phyloP scores from a whole-genome alignment of 2,888 invertebrate species.

The Baronia brevicornis region DNA sequence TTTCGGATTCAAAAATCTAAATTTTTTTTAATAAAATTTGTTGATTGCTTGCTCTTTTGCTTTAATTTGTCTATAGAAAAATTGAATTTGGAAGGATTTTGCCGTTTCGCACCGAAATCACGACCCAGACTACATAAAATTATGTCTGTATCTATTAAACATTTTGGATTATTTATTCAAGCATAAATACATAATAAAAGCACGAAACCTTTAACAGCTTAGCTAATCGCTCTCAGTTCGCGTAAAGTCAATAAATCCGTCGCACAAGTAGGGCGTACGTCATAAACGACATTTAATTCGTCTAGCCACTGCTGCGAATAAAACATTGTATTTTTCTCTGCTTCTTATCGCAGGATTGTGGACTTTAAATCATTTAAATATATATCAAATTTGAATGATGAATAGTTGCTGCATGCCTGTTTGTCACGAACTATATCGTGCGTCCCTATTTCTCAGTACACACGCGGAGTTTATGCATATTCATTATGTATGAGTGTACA shows the following conservation, averaged over 20 bases:
- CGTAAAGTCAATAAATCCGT: constrained; percentile 21
- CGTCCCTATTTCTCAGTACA: constrained; percentile 48
- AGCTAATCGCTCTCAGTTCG: constrained; percentile 17
- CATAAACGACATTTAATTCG: constrained; percentile 19
- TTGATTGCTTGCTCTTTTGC: too few species aligned
- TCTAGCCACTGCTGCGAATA: constrained; percentile 19
- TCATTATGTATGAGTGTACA: constrained; percentile 14
- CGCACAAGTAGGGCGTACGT: constrained; percentile 18
- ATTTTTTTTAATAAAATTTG: too few species aligned
- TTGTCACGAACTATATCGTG: constrained; percentile 60
- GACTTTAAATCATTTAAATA: constrained; percentile 26
- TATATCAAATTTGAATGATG: constrained; percentile 19
- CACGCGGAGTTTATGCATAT: constrained; percentile 13
- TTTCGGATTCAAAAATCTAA: too few species aligned
- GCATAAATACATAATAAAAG: too few species aligned
- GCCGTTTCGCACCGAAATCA: too few species aligned
- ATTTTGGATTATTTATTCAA: too few species aligned
- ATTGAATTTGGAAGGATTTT: too few species aligned
- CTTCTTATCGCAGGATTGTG: constrained; percentile 22
- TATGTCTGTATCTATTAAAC: too few species aligned
- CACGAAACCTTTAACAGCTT: too few species aligned
- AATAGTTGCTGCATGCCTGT: constrained; percentile 39
- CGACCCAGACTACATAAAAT: too few species aligned
- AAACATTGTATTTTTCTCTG: constrained; percentile 24
- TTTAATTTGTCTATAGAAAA: too few species aligned